A percentile compares a stretch with the other conserved stretches of the same genome.
Conservation (phyloP, 2,888 invertebrate species). For the Macrophya annulata region DNA sequence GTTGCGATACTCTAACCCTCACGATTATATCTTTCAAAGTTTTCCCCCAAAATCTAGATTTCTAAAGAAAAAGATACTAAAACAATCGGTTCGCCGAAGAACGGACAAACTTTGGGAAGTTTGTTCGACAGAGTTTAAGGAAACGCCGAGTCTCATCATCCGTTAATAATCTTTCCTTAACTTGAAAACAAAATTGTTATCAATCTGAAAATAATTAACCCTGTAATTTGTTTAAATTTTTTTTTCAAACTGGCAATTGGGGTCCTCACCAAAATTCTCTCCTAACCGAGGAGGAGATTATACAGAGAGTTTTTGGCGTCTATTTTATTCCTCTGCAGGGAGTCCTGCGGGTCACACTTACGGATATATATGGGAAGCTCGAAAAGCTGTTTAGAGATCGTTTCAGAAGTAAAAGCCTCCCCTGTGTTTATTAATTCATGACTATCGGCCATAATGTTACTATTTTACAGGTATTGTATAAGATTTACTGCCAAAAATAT, state of each 20-base stretch:
- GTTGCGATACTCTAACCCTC: background rate
- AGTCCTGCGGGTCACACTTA: conserved; percentile 55
- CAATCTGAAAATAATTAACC: background rate
- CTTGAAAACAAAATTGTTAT: conserved; percentile 68
- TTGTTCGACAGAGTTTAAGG: background rate
- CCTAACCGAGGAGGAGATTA: background rate
- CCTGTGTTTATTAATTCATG: conserved; percentile 25
- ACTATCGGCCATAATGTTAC: conserved; percentile 28
- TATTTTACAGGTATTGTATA: background rate
- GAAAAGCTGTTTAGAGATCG: conserved; percentile 60
- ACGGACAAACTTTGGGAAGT: background rate
- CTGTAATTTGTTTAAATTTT: background rate
- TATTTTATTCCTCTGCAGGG: conserved; percentile 66
- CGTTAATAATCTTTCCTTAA: conserved; percentile 66
- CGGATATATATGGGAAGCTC: no score
- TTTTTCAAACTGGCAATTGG: background rate
- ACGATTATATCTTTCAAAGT: conserved; percentile 33
- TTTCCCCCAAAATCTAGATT: background rate
- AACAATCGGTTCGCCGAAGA: conserved; percentile 35
- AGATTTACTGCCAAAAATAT: conserved; percentile 21
- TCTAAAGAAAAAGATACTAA: conserved; percentile 22
- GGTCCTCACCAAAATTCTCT: background rate
- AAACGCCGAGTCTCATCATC: background rate
- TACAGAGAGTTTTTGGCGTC: background rate
- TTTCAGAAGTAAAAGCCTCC: conserved; percentile 53